Conservation (phyloP, 2,797 vertebrate genomes). For the Rallus crepitans region DNA sequence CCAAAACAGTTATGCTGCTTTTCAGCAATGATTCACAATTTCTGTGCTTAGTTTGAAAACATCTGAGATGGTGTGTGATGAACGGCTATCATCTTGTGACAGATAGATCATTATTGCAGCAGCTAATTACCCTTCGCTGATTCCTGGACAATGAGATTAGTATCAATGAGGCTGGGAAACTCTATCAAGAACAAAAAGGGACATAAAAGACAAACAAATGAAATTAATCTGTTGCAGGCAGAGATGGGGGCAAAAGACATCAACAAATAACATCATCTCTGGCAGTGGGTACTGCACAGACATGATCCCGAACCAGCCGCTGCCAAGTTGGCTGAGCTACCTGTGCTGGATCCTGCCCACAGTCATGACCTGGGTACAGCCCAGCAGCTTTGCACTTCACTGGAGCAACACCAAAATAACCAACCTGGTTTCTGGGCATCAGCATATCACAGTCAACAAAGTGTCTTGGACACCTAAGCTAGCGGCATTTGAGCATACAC, state of each 20-base stretch:
- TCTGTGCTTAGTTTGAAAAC: background rate
- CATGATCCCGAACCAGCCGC: background rate
- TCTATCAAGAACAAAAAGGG: background rate
- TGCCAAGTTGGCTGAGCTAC: background rate
- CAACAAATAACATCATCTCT: fast-evolving
- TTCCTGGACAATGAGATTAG: conserved; percentile 30
- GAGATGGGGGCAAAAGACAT: background rate
- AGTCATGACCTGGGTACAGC: background rate
- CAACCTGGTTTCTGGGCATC: fast-evolving
- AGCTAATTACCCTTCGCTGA: conserved; percentile 37
- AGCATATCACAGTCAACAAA: fast-evolving
- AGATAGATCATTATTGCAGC: background rate
- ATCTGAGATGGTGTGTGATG: background rate
- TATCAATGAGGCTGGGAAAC: background rate
- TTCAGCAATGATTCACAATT: fast-evolving
- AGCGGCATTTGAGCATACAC: background rate
- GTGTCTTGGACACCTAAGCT: background rate
- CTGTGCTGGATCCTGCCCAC: background rate
- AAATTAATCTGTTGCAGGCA: background rate
- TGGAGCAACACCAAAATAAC: background rate
- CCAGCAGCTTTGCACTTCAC: background rate
- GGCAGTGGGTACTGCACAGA: background rate
- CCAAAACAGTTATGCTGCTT: background rate
- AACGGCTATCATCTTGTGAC: background rate
- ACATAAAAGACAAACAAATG: background rate